Evolutionary conservation across 2,797 vertebrate species (phyloP).

Genomic region (Sebastiscus albofasciatus): DNA sequence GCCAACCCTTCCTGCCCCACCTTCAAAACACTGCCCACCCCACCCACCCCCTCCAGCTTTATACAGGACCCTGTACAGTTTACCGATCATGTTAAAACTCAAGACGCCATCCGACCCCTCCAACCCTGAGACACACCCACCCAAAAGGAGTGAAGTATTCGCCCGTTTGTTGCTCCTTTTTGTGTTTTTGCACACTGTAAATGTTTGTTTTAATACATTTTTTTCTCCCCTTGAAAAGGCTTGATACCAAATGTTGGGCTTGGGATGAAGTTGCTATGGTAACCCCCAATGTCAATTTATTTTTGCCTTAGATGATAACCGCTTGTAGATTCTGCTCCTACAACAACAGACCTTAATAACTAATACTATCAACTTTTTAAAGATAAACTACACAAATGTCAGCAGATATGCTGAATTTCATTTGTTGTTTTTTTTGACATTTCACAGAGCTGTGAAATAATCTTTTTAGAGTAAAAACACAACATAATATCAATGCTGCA

Average conservation of each 20-base stretch:
- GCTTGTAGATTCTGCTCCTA: constrained; percentile 18
- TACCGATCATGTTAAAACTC: constrained; percentile 28
- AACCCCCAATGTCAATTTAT: constrained; percentile 15
- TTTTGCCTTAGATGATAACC: constrained; percentile 18
- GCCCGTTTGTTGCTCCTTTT: constrained; percentile 77
- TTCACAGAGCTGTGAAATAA: constrained; percentile 23
- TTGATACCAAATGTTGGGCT: constrained; percentile 87
- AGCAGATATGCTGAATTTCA: neutral
- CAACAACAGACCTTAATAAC: constrained; percentile 10
- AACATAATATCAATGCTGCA: constrained; percentile 17
- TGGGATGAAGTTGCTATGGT: constrained; percentile 83
- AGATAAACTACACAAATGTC: neutral
- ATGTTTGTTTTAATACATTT: constrained; percentile 16
- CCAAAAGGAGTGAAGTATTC: constrained; percentile 90
- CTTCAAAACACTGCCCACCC: constrained; percentile 46
- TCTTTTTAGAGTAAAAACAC: constrained; percentile 20
- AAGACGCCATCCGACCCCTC: constrained; percentile 21
- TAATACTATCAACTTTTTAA: constrained; percentile 9
- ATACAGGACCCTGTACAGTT: constrained; percentile 68
- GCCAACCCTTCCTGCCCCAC: neutral
- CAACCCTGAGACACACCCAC: constrained; percentile 8
- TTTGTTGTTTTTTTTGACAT: neutral
- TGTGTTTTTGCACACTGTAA: constrained; percentile 56
- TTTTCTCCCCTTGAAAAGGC: constrained; percentile 79
- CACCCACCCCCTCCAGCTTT: constrained; percentile 15